A percentile compares a stretch with the other conserved stretches of the same genome.
phyloP scores from a whole-genome alignment of 1,140 invertebrate species.

The Bradynema listronoti region DNA sequence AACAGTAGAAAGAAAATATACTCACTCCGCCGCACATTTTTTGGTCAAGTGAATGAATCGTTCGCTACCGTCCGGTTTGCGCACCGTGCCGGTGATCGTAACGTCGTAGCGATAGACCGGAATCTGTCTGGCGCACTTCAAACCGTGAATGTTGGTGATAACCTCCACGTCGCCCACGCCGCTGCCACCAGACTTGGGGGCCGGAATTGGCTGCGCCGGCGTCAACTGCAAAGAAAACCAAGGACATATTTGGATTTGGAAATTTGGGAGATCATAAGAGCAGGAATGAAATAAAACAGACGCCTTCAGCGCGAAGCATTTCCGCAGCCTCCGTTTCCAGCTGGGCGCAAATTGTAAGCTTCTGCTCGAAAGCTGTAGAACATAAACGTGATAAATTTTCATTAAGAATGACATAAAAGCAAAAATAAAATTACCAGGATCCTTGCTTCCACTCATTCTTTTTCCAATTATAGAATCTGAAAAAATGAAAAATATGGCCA shows the following conservation, averaged over 20 bases:
- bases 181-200: neutral
- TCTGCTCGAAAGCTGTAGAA: too few species aligned
- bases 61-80: neutral
- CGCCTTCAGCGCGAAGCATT: neutral
- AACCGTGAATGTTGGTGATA: conserved; percentile 5
- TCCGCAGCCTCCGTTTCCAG: neutral
- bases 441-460: too few species aligned
- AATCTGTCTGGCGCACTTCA: conserved; percentile 5
- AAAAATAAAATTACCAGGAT: too few species aligned
- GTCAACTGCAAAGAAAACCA: conserved; percentile 1
- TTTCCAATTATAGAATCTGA: too few species aligned
- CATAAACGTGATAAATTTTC: too few species aligned
- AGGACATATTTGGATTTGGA: too few species aligned
- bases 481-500: too few species aligned
- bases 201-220: conserved; percentile 5
- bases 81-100: neutral
- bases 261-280: conserved; percentile 2
- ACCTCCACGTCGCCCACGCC: neutral
- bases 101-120: conserved; percentile 15
- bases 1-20: neutral
- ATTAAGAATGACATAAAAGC: too few species aligned
- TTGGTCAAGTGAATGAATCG: conserved; percentile 3
- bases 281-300: neutral
- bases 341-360: neutral
- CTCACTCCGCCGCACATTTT: conserved; percentile 7